These are phyloP conservation scores for Mastacembelus armatus DNA, from an alignment of 2,797 vertebrate genomes.

Conservation along the genomic window DNA sequence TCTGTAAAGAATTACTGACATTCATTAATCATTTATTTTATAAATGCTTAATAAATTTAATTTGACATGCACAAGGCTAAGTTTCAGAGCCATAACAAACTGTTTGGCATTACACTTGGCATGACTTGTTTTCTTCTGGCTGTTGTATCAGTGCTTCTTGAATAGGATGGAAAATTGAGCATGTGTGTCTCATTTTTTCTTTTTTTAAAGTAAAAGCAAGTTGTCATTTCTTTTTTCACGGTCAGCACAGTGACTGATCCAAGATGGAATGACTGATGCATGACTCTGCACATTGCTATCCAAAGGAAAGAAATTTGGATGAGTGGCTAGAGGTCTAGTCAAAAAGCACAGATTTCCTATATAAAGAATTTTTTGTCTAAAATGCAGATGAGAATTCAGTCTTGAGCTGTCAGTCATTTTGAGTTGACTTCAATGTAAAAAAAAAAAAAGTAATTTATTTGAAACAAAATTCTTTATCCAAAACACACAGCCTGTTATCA, in stretches of 20 bases:
- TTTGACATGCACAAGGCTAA: slow-evolving; percentile 28
- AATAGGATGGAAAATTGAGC: slow-evolving; percentile 58
- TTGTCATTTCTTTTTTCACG: slow-evolving; percentile 56
- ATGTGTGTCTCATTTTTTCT: slow-evolving; percentile 71
- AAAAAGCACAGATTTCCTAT: slow-evolving; percentile 32
- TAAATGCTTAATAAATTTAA: slow-evolving; percentile 21
- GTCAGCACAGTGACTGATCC: slow-evolving; percentile 42
- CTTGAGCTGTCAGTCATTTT: slow-evolving; percentile 5
- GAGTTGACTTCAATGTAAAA: background rate
- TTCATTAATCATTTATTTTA: slow-evolving; percentile 25
- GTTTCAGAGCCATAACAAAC: slow-evolving; percentile 44
- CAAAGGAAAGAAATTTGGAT: slow-evolving; percentile 36
- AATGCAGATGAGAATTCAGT: slow-evolving; percentile 34
- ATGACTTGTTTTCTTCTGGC: slow-evolving; percentile 73
- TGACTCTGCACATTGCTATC: slow-evolving; percentile 47
- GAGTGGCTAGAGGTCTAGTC: slow-evolving; percentile 34
- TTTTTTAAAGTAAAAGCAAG: slow-evolving; percentile 39
- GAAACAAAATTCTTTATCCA: background rate
- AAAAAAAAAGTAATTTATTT: background rate
- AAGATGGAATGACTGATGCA: slow-evolving; percentile 57
- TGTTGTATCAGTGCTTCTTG: slow-evolving; percentile 36
- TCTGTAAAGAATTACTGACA: slow-evolving; percentile 12
- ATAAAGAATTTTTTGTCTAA: slow-evolving; percentile 32
- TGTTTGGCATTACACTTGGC: slow-evolving; percentile 46
- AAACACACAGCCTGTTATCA: background rate